A percentile compares a stretch with the other conserved stretches of the same genome.
Conservation (phyloP, 2,888 invertebrate genomes). For the Anarsia innoxiella region DNA sequence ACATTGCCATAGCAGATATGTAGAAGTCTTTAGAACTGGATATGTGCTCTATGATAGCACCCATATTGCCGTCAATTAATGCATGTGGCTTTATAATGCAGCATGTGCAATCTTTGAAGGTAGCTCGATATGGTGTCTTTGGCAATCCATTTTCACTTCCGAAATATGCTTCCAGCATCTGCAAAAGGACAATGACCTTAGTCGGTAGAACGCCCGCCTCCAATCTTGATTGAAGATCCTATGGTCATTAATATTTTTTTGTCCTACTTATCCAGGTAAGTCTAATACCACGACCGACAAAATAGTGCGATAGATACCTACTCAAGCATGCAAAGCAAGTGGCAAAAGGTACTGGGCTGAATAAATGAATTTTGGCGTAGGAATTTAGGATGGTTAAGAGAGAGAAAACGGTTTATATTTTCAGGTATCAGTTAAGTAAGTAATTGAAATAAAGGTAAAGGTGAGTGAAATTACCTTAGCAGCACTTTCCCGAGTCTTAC, state of each 20-base stretch:
- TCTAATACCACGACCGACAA: too few relatives aligned
- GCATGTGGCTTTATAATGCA: constrained; percentile 94
- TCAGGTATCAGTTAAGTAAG: neutral
- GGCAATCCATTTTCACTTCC: constrained; percentile 46
- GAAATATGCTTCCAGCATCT: constrained; percentile 55
- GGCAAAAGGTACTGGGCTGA: too few relatives aligned
- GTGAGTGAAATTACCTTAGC: constrained; percentile 48
- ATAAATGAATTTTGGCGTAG: too few relatives aligned
- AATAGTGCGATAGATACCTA: too few relatives aligned
- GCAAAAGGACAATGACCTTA: too few relatives aligned
- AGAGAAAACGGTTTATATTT: too few relatives aligned
- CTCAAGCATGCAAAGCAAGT: too few relatives aligned
- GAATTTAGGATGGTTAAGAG: too few relatives aligned
- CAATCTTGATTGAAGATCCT: too few relatives aligned
- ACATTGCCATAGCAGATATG: constrained; percentile 87
- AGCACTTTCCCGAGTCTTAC: constrained; percentile 76
- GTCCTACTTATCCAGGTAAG: too few relatives aligned
- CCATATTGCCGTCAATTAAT: constrained; percentile 82
- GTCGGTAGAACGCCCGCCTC: too few relatives aligned
- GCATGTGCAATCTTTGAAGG: constrained; percentile 80
- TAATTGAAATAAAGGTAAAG: neutral
- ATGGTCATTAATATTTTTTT: too few relatives aligned
- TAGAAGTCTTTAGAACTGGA: constrained; percentile 79
- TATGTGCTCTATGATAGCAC: constrained; percentile 84
- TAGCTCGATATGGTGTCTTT: constrained; percentile 62